Evolutionary conservation across 1,140 invertebrate genomes (phyloP), one percentile per base, ranked within the genome.

Genomic region (Trichonephila clavata): DNA sequence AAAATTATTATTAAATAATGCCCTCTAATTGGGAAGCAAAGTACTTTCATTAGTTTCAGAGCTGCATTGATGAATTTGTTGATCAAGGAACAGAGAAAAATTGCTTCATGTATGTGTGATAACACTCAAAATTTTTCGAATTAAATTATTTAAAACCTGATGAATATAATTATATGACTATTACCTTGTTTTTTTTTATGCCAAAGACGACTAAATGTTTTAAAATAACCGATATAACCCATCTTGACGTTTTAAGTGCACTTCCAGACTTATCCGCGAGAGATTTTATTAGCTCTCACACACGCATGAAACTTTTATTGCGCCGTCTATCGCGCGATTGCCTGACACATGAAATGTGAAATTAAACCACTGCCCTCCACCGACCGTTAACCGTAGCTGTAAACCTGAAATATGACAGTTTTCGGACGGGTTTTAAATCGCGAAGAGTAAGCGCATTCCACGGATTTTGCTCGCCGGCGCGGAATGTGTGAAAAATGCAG

Each of bases 401-500:
- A 77, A 77, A 77, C 27, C 71, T 77, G 71, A 77, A 77, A 39
- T 77, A 77, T 77, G 71, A 32, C 32, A 7, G 32, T 18, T 18
- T 18, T 68, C 71, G 71, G 71, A 27, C 71, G 71, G 24, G 71
- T 39, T 77, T 39, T 77, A 39, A 77, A 77, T 77, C 71, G 71
- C 68, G 27, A 16, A 1, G 71, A 77, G 71, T 77, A 20, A 77
- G 71, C 71, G 71, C 71, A 77, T 77, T 77, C 71, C 68, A 16
- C 71, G 71, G 71, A 77, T 77, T 77, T 39, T 77, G 71, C 24
- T 32, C 27, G 27, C 27, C 27, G 16, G 24, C 71, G 71, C 14
- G 71, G 71, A 77, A 77, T 77, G 71, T 77, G 71, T 77, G 71
- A 77, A 77, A 77, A 77, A 77, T 77, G 71, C 27, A 6, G 27